Base-by-base conservation (phyloP, 1,140 invertebrate species). In the Oryctes rhinoceros region DNA sequence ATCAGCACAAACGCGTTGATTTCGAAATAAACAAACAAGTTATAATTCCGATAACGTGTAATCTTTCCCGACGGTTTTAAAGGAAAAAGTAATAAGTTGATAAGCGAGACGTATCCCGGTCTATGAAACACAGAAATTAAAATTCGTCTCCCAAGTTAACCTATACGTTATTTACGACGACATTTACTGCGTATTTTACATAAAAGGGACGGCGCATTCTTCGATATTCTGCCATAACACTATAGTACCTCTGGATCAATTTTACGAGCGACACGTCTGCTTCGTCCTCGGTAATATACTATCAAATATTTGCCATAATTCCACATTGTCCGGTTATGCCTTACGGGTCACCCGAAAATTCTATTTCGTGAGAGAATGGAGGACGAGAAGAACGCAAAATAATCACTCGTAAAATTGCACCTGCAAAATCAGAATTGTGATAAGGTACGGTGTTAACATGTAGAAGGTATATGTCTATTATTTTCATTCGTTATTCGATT, bases 241-340 rank as follows among this genome's bases (percentile, higher is more conserved):
- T 59, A 18, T 10, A 7, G n/a, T 59, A 59, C 4, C 39, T 39
- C 3, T 39, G 5, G 53, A 59, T 59, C 0, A 59, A 59, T 10
- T 59, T 59, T 59, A 59, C 53, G 53, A n/a, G 15, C 18, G 15
- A 59, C 15, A 59, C 53, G 53, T 59, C 15, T 59, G 7, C 15
- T 15, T 59, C n/a, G 18, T 59, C n/a, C 11, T 10, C 3, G 4
- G 18, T n/a, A 59, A 59, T 15, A 59, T 59, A 59, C 53, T 59
- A 59, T 15, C 53, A 10, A 59, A 59, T 59, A 59, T 59, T 59
- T 59, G 53, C 53, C 53, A 59, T 59, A 59, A 13, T 59, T 59
- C 18, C 15, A 15, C n/a, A 4, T 39, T 39, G 39, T 7, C 39
- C 39, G 7, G 39, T 39, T 39, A 39, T 39, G 39, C 39, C 3